Percentiles rank a stretch among this genome's conserved stretches.
Conservation (phyloP, 2,113 vertebrate species). For the Lasiurus borealis region DNA sequence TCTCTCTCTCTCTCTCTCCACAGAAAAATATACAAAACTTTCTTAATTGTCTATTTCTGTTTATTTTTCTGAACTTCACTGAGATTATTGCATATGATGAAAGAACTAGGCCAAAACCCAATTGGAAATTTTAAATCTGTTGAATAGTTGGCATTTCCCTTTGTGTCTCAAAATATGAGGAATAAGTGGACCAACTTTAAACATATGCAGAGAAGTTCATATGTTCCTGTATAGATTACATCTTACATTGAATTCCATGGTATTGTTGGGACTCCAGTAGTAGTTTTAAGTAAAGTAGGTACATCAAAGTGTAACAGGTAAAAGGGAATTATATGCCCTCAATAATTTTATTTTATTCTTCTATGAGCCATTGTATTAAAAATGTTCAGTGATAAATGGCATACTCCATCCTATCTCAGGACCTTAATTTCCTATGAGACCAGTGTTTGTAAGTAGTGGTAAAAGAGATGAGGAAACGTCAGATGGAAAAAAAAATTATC, state of each 20-base stretch:
- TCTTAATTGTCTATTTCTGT: slow-evolving; percentile 46
- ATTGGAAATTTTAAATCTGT: slow-evolving; percentile 46
- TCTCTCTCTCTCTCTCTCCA: not conserved
- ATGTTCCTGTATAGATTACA: not conserved
- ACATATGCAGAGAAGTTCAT: not conserved
- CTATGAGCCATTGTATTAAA: slow-evolving; percentile 13
- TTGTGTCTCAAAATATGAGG: slow-evolving; percentile 26
- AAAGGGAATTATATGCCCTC: not conserved
- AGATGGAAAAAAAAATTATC: not conserved
- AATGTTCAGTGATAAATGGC: slow-evolving; percentile 52
- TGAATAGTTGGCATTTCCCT: slow-evolving; percentile 43
- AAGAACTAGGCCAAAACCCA: slow-evolving; percentile 8
- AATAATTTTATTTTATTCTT: slow-evolving; percentile 34
- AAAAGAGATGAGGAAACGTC: not conserved
- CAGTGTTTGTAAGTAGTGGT: not conserved
- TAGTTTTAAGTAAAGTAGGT: slow-evolving; percentile 46
- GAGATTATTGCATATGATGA: not conserved
- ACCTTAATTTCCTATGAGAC: slow-evolving; percentile 56
- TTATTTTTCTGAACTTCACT: slow-evolving; percentile 16
- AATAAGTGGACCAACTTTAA: not conserved
- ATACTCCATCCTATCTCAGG: slow-evolving; percentile 16
- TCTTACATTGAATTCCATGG: not conserved
- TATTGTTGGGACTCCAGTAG: not conserved
- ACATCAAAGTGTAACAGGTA: not conserved
- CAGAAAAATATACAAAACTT: not conserved